Conservation (phyloP, 2,113 vertebrate species). For the Puffinus mauretanicus region DNA sequence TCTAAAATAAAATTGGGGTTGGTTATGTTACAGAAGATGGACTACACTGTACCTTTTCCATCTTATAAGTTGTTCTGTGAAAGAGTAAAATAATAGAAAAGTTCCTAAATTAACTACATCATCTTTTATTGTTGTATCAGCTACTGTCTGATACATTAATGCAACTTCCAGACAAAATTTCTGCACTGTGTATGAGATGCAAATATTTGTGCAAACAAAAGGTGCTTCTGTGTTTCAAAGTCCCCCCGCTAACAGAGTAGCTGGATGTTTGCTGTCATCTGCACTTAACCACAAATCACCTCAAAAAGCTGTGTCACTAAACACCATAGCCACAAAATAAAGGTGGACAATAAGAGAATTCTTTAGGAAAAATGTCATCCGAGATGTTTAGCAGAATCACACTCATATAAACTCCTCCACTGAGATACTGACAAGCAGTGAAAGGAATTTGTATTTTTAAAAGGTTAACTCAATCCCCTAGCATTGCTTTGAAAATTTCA, state of each 20-base stretch:
- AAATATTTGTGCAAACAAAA: not conserved
- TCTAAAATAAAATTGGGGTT: not conserved
- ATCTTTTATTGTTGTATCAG: not conserved
- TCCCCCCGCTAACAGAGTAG: not conserved
- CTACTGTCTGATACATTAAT: not conserved
- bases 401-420: not conserved
- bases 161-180: not conserved
- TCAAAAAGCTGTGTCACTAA: not conserved
- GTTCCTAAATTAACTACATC: not conserved
- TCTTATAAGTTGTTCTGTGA: not conserved
- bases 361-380: not conserved
- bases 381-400: not conserved
- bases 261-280: not conserved
- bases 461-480: not conserved
- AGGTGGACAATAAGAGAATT: not conserved
- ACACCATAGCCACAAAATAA: not conserved
- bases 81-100: not conserved
- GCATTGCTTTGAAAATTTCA: not conserved
- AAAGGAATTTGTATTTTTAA: not conserved
- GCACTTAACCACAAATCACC: not conserved
- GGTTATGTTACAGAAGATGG: not conserved
- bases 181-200: not conserved
- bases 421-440: not conserved
- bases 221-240: not conserved
- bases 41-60: not conserved